Conservation (phyloP, 2,888 invertebrate species). For the Cataglyphis livida region DNA sequence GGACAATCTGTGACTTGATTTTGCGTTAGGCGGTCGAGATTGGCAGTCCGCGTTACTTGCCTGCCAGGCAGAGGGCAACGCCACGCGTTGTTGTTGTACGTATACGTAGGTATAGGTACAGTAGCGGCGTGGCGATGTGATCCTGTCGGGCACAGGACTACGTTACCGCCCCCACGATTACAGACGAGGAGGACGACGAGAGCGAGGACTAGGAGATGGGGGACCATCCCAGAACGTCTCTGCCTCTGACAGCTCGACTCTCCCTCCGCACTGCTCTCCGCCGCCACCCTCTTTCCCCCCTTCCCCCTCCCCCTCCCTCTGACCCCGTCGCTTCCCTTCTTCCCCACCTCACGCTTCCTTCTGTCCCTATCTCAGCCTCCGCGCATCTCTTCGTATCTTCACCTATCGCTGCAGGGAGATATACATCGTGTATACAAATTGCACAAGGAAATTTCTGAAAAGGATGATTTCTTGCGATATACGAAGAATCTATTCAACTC, state of each 20-base stretch:
- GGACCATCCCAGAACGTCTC: slow-evolving; percentile 84
- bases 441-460: slow-evolving; percentile 26
- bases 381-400: slow-evolving; percentile 63
- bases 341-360: slow-evolving; percentile 26
- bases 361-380: slow-evolving; percentile 63
- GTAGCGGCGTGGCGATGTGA: slow-evolving; percentile 83
- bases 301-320: slow-evolving; percentile 12
- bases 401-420: slow-evolving; percentile 58
- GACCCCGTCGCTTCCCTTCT: neutral
- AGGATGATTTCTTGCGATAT: neutral
- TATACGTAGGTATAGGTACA: slow-evolving; percentile 69
- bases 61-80: slow-evolving; percentile 65
- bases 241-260: slow-evolving; percentile 84
- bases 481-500: neutral
- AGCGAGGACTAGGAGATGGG: slow-evolving; percentile 79
- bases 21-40: slow-evolving; percentile 78
- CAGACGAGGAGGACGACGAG: slow-evolving; percentile 82
- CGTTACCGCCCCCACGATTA: slow-evolving; percentile 85
- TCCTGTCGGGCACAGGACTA: slow-evolving; percentile 85
- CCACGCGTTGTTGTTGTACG: slow-evolving; percentile 69
- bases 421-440: slow-evolving; percentile 44
- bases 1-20: slow-evolving; percentile 80
- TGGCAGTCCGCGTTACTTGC: slow-evolving; percentile 75
- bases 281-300: slow-evolving; percentile 39
- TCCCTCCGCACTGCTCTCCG: slow-evolving; percentile 69